Percentiles rank a stretch among this genome's conserved stretches.
Evolutionary conservation across 2,113 vertebrate genomes (phyloP).

Genomic region (Rissa tridactyla): DNA sequence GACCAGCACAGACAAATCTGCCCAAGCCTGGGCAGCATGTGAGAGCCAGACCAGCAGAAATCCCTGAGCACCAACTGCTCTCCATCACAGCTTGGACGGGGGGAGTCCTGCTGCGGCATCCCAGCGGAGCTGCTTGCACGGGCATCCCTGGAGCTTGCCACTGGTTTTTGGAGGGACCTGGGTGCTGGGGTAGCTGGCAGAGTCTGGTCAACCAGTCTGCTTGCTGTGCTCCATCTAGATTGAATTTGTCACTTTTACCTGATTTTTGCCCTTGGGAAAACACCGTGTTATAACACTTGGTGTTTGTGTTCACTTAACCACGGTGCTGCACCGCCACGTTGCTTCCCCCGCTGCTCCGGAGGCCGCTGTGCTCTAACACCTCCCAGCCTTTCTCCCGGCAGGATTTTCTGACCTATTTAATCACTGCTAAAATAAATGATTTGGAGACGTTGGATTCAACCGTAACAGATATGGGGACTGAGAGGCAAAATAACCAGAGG

Average conservation of each 20-base stretch:
- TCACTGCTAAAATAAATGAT: background rate
- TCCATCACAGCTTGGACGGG: rapidly evolving
- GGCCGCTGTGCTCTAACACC: background rate
- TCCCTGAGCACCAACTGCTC: background rate
- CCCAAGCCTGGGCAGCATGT: background rate
- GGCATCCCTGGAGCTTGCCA: background rate
- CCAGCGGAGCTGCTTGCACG: rapidly evolving
- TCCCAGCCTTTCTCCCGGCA: background rate
- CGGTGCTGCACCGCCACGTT: rapidly evolving
- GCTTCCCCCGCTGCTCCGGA: rapidly evolving
- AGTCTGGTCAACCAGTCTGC: background rate
- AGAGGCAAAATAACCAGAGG: background rate
- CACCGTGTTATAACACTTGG: rapidly evolving
- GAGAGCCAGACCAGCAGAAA: background rate
- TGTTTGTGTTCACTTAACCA: background rate
- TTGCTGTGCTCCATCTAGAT: rapidly evolving
- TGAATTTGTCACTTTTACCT: background rate
- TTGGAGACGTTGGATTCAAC: background rate
- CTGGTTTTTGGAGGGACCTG: rapidly evolving
- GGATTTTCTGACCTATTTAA: background rate
- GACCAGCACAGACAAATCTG: background rate
- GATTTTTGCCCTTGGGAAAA: background rate
- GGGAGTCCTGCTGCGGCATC: rapidly evolving
- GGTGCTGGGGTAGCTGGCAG: background rate
- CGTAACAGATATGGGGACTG: background rate